Base-by-base conservation (phyloP, 2,888 invertebrate genomes). In the Eilema sororculum region DNA sequence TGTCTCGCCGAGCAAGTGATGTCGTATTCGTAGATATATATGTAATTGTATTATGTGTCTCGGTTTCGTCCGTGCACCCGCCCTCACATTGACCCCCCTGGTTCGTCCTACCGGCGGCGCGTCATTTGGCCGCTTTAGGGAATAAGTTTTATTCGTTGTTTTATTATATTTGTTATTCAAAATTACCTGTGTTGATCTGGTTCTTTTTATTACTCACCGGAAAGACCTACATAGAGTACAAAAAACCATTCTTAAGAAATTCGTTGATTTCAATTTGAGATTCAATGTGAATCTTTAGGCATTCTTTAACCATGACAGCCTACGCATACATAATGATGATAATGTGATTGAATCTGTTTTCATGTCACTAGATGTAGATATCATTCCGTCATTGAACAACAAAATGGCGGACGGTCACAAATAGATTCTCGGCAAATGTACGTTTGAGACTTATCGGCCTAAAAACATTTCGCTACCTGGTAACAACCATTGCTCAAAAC, bases 31-130 rank as follows among this genome's bases (percentile, higher is more conserved):
- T 52, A n/a, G 52, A 24, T 24, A 91, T 93, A 93, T 28, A 28
- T 92, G 91, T 94, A 92, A 93, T 93, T 92, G 91, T 90, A 93
- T 94, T 94, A 93, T 93, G 91, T 92, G 90, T 92, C 92, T 93
- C 93, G 91, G 87, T 91, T 91, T 89, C 89, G 91, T 91, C 92
- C 92, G 89, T 84, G 86, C 87, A 52, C 88, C 87, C 89, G 87
- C 87, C 86, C 82, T 80, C 88, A 84, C 87, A 84, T 87, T 84
- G 59, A 84, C 86, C 91, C 92, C 30, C 92, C 87, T 87, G 81
- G 78, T 79, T 90, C 89, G 89, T 89, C 91, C 87, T 90, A 87
- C 87, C 88, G n/a, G n/a, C n/a, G 88, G 88, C 90, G 91, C 92
- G 91, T 93, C 91, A 92, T 89, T 93, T 90, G 86, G 89, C 89